Base-by-base conservation (phyloP, 2,888 invertebrate species). In the Abscondita cerata region DNA sequence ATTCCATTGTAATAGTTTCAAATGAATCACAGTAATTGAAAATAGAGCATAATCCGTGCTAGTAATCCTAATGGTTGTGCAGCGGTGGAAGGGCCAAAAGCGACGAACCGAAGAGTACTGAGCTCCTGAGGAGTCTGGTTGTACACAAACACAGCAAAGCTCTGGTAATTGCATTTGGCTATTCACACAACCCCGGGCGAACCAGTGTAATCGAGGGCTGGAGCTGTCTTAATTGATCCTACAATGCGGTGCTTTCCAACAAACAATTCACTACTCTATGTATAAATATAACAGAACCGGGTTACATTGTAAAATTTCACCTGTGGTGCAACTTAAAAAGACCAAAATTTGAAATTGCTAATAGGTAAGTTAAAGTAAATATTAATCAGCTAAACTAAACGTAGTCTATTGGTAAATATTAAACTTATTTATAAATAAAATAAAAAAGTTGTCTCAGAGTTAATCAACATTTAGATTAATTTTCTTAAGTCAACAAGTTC, bases 151-250 rank as follows among this genome's bases (percentile, higher is more conserved):
- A 73, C 68, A 62, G 68, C 68, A 73, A 73, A 74, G 73, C 74
- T 71, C 68, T 70, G 61, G 75, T 76, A 76, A 76, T 76, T 76
- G 74, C 74, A 71, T 76, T 76, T 72, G 73, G 74, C 73, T 75
- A 76, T 76, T 75, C 75, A 72, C 74, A 74, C 73, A 74, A 68
- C 70, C 74, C 67, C 65, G 68, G 72, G 71, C 67, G 69, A 69
- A 64, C 67, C 70, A 67, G 70, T 69, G 52, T 63, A 74, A 73
- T 73, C 72, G 74, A 72, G 74, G 73, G 69, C 70, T 66, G 71
- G 70, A 72, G 73, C 73, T 72, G 74, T 73, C 75, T 75, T 75
- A 75, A 75, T 75, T 75, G 75, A 75, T 74, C 74, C 71, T 71
- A 73, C 73, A 73, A 72, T 71, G 74, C 71, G 74, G 75, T n/a